Percentiles rank a stretch among this genome's conserved stretches.
phyloP scores from a whole-genome alignment of 2,888 invertebrate species.

The Oligia latruncula region DNA sequence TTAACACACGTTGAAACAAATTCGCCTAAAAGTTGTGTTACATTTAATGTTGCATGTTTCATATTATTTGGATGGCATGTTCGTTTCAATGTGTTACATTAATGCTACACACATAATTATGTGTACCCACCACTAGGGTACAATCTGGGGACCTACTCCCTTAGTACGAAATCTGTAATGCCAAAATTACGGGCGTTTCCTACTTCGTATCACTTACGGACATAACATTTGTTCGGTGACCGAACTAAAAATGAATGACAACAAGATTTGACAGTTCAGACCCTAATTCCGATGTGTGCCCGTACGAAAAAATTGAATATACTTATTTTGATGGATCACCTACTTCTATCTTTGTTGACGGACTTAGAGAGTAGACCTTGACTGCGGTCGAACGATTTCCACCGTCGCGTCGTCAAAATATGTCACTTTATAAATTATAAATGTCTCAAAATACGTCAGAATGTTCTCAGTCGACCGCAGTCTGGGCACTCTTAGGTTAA shows the following conservation, averaged over 20 bases:
- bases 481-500: background rate
- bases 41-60: background rate
- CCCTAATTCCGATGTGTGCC: too few species aligned
- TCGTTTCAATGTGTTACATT: background rate
- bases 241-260: background rate
- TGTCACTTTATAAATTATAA: background rate
- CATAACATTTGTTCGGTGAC: background rate
- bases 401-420: background rate
- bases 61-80: background rate
- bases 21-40: background rate
- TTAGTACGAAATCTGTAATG: background rate
- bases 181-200: background rate
- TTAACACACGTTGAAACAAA: background rate
- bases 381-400: background rate
- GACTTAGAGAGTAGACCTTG: background rate
- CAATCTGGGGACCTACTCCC: background rate
- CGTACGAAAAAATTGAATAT: too few species aligned
- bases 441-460: constrained; percentile 4
- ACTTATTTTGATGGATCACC: background rate
- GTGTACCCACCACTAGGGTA: background rate
- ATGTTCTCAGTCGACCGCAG: background rate
- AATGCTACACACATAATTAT: background rate
- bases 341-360: background rate
- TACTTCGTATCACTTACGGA: too few species aligned
- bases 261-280: background rate